phyloP scores from a whole-genome alignment of 1,140 invertebrate species.

The Araneus ventricosus region DNA sequence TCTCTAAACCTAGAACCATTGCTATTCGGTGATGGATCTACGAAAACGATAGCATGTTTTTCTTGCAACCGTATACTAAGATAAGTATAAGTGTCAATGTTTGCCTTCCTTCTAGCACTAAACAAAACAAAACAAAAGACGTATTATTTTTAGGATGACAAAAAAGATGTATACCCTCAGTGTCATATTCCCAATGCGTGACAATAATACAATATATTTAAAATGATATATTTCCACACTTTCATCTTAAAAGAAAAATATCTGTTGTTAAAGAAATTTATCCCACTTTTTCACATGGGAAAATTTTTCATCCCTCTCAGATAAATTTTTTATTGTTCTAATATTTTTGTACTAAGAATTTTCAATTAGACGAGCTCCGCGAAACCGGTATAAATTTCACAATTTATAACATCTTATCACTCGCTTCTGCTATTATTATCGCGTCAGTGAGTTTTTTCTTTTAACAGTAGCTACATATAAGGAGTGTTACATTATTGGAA shows the following conservation, averaged over 20 bases:
- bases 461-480: too few species aligned
- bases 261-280: neutral
- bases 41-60: neutral
- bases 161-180: neutral
- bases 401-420: too few species aligned
- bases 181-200: neutral
- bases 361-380: too few species aligned
- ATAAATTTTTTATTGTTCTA: neutral
- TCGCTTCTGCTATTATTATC: too few species aligned
- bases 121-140: neutral
- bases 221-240: neutral
- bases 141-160: neutral
- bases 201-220: slow-evolving; percentile 1
- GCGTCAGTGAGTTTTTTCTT: too few species aligned
- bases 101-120: neutral
- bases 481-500: too few species aligned
- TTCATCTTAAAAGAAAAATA: neutral
- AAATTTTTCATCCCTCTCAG: neutral
- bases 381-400: too few species aligned
- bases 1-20: neutral
- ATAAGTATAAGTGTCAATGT: neutral
- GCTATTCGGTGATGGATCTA: neutral
- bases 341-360: neutral
- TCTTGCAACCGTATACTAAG: neutral
- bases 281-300: neutral